phyloP scores from a whole-genome alignment of 2,888 invertebrate genomes.

The Bellardia bayeri region DNA sequence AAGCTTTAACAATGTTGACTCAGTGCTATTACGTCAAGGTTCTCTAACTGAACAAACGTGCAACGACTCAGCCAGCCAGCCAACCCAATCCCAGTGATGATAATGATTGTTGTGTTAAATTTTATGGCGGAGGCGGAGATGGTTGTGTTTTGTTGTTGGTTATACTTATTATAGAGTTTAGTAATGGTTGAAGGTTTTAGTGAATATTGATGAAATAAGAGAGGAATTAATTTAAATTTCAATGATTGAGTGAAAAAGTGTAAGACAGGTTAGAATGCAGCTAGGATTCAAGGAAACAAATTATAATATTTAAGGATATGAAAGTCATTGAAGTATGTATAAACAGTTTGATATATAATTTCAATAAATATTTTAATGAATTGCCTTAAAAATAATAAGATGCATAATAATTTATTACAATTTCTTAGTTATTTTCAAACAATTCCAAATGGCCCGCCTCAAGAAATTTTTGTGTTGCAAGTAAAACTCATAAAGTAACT shows the following conservation, averaged over 20 bases:
- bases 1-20: conserved; percentile 56
- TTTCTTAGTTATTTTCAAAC: no score
- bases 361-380: no score
- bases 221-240: conserved; percentile 17
- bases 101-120: conserved; percentile 28
- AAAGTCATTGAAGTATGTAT: no score
- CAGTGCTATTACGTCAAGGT: conserved; percentile 33
- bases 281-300: neutral
- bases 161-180: neutral
- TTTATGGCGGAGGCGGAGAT: conserved; percentile 8
- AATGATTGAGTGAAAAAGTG: conserved; percentile 7
- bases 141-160: neutral
- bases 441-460: no score
- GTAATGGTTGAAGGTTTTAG: conserved; percentile 16
- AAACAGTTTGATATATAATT: no score
- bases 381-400: no score
- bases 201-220: neutral
- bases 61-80: conserved; percentile 6
- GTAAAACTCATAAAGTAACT: no score
- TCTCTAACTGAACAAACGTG: neutral
- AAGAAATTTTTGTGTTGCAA: no score
- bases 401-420: no score
- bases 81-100: conserved; percentile 3
- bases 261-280: neutral
- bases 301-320: neutral